Evolutionary conservation across 2,888 invertebrate genomes (phyloP).

Genomic region (Drosophila nr. fundita): DNA sequence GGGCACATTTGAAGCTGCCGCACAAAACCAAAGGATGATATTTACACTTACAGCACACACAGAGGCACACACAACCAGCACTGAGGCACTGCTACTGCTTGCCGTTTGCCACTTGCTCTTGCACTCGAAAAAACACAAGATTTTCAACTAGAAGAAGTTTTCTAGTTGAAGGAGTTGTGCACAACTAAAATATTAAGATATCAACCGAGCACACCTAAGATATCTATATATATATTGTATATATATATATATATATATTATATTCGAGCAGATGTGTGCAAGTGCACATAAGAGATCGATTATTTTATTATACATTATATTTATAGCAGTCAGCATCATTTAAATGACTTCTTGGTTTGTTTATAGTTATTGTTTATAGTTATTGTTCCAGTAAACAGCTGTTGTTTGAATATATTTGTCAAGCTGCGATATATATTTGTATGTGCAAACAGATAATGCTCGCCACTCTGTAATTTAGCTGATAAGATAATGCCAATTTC

Average conservation of each 20-base stretch:
- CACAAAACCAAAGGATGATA: constrained; percentile 40
- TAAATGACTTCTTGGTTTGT: no score
- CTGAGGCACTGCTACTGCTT: constrained; percentile 20
- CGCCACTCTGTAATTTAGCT: neutral
- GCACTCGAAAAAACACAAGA: neutral
- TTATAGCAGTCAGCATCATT: neutral
- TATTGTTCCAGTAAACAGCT: neutral
- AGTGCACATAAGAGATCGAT: neutral
- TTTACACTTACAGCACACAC: constrained; percentile 53
- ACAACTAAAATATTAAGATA: no score
- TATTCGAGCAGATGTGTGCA: neutral
- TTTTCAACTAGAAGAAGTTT: neutral
- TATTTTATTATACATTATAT: neutral
- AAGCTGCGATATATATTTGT: neutral
- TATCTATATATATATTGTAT: neutral
- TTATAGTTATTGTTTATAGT: neutral
- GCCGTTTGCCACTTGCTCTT: constrained; percentile 3
- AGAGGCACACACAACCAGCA: constrained; percentile 2
- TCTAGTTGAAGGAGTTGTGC: neutral
- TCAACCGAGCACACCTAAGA: no score
- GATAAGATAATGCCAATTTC: neutral
- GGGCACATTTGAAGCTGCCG: constrained; percentile 63
- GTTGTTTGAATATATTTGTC: neutral
- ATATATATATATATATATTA: neutral
- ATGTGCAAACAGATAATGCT: neutral